Evolutionary conservation across 2,113 vertebrate species (phyloP), one percentile per base, ranked within the genome.

Genomic region (Peromyscus polionotus): DNA sequence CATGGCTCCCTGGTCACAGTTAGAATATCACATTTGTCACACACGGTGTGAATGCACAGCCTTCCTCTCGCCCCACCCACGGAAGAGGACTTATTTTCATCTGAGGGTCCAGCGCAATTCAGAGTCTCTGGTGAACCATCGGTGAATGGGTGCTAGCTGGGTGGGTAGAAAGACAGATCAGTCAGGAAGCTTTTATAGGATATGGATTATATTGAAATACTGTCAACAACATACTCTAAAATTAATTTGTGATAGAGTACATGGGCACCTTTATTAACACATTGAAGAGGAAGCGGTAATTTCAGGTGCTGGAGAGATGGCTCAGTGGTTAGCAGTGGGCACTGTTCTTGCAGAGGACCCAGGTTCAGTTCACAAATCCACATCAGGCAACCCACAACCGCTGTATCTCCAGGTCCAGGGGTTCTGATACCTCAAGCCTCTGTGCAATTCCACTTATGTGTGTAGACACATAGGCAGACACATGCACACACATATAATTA

Each of bases 161-260:
- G 39, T 59, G 9, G 20, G 22, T 9, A 5, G 17, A 51, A 5
- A 54, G 24, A 36, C 17, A 22, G 5, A 45, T 31, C 36, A 45
- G 28, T 36, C 24, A 51, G 12, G 42, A 95, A 63, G 42, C 28
- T 68, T 36, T 36, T 26, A 4, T 22, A 14, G 19, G 48, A 33
- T 28, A 9, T 11, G 42, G 48, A 73, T 0, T 68, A 79, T 89
- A 31, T 42, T 76, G 9, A 95, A 63, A 63, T 92, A 36, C 11
- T 59, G 39, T 70, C 75, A 90, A 13, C 79, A 88, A 68, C 73
- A 88, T 65, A 84, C 57, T 80, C 87, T 72, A n/a, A 88, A 96
- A 81, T 51, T 19, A 80, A 81, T 51, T 24, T 80, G 51, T 86
- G 33, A 45, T 65, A 12, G 54, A 73, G 19, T 68, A 54, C 54